Base-by-base conservation (phyloP, 2,888 invertebrate species). In the Cistogaster globosa region DNA sequence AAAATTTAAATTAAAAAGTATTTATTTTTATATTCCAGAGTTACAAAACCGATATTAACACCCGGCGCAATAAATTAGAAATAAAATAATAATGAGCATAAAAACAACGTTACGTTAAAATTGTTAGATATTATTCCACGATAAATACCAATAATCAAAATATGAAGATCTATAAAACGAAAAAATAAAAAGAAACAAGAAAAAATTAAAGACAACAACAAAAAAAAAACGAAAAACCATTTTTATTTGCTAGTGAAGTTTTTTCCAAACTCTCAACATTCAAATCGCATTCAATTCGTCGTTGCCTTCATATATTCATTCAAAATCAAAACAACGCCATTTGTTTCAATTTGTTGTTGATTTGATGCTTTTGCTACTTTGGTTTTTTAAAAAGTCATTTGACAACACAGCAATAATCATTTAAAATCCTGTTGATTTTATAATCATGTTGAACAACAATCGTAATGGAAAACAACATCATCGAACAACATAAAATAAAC, bases 381-480 rank as follows among this genome's bases (percentile, higher is more conserved):
- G 53, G 53, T 22, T 45, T 38, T 63, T 26, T n/a, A 38, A 65
- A 72, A 67, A 32, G 22, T 48, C 48, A 65, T 32, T 71, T 71
- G 6, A 58, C 42, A 69, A 69, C 51, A 51, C 51, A 48, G 62
- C 53, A 60, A 74, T 55, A 26, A 69, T 76, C 57, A 32, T 69
- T 68, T 45, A 45, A 51, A 84, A 78, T 85, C 85, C 85, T 78
- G 85, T 82, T 82, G 69, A 78, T 82, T 85, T 82, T 69, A 60
- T 79, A 78, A 82, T 85, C 78, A 58, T 78, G 74, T 72, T 75
- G 18, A 36, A 78, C 76, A 67, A 72, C 77, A 77, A 68, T 38
- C 36, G 48, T 57, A 81, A 69, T 65, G 45, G 16, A 68, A 68
- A 68, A 74, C 38, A 68, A 68, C 38, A 45, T 78, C 48, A 32